A percentile compares a stretch with the other conserved stretches of the same genome.
These are phyloP conservation scores for Nesogale talazaci DNA, from an alignment of 2,113 vertebrate species.

Conservation along the genomic window DNA sequence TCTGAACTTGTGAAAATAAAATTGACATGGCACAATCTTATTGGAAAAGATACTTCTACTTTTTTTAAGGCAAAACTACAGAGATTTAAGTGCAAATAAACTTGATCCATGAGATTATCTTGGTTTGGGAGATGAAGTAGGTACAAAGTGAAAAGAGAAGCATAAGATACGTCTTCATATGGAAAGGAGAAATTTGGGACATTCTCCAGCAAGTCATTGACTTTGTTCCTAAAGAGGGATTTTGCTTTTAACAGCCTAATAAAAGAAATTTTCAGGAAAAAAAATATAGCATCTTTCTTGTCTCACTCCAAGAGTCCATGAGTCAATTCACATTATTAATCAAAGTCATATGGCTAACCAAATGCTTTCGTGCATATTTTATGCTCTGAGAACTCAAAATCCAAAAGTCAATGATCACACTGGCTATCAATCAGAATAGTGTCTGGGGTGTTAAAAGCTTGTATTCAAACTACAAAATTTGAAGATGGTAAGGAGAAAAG, in stretches of 20 bases:
- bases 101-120: neutral
- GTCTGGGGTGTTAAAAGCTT: no score
- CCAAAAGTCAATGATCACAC: neutral
- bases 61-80: neutral
- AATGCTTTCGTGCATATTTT: slow-evolving; percentile 16
- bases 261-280: neutral
- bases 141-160: no score
- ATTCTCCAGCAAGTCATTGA: fast-evolving
- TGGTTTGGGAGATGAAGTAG: neutral
- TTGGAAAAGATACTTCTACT: neutral
- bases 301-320: neutral
- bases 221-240: fast-evolving
- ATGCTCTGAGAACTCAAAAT: slow-evolving; percentile 22
- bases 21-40: neutral
- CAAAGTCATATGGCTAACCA: neutral
- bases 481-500: no score
- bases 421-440: no score
- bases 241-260: slow-evolving; percentile 7
- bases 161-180: no score
- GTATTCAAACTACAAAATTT: no score
- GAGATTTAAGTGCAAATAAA: neutral
- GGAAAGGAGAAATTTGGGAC: no score
- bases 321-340: slow-evolving; percentile 39
- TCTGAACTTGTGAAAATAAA: slow-evolving; percentile 20
- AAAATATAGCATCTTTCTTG: neutral